Conservation (phyloP, 2,113 vertebrate species). For the Danionella cerebrum region DNA sequence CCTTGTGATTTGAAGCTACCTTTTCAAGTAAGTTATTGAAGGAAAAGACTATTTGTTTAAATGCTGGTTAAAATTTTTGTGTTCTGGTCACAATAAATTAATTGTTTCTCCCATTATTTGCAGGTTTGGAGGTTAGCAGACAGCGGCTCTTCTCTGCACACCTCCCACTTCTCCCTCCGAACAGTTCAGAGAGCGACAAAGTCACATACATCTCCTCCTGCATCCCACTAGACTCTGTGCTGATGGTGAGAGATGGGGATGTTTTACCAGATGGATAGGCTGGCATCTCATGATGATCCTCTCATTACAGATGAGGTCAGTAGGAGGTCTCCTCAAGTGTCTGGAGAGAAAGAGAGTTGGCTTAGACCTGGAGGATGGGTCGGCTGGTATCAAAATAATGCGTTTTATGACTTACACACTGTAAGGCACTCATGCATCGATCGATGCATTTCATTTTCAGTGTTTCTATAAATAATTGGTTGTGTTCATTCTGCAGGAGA, state of each 20-base stretch:
- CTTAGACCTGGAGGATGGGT: conserved; percentile 84
- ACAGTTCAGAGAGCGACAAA: conserved; percentile 77
- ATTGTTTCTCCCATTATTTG: conserved; percentile 5
- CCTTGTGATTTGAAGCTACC: too few relatives aligned
- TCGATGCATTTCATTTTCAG: too few relatives aligned
- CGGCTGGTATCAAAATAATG: conserved; percentile 76
- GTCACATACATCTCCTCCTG: conserved; percentile 83
- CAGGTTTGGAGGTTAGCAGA: conserved; percentile 82
- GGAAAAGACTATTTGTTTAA: too few relatives aligned
- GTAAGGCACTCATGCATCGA: conserved; percentile 61
- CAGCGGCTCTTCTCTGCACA: conserved; percentile 81
- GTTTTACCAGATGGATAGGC: not conserved
- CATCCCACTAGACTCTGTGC: conserved; percentile 81
- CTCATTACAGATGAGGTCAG: conserved; percentile 67
- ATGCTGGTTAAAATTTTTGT: too few relatives aligned
- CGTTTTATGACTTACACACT: conserved; percentile 81
- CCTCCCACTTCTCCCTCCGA: conserved; percentile 77
- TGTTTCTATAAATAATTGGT: too few relatives aligned
- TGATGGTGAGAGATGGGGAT: conserved; percentile 61
- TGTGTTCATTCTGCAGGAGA: conserved; percentile 54
- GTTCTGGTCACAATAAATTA: not conserved
- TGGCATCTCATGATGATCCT: not conserved
- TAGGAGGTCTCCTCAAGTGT: conserved; percentile 88
- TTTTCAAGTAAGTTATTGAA: too few relatives aligned
- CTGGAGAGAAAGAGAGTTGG: conserved; percentile 85